Evolutionary conservation across 2,113 vertebrate genomes (phyloP).

Genomic region (Rhinogobius similis): DNA sequence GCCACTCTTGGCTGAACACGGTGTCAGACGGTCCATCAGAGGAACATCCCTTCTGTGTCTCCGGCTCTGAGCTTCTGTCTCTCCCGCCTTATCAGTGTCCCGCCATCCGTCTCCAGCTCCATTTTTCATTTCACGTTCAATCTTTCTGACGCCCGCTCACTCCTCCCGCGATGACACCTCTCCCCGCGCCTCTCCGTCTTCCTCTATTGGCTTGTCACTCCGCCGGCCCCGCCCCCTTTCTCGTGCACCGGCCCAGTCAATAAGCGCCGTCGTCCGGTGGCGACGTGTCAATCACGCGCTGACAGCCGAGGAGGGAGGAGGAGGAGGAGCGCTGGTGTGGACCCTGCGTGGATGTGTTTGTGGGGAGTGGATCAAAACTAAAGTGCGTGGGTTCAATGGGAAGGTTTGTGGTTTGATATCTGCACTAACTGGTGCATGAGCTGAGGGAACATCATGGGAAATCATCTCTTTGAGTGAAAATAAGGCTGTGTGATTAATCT

Average conservation of each 20-base stretch:
- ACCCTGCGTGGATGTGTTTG: conserved; percentile 8
- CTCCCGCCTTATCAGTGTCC: conserved; percentile 63
- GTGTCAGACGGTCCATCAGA: conserved; percentile 74
- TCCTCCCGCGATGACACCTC: conserved; percentile 43
- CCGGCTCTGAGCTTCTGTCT: conserved; percentile 45
- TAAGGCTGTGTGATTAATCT: no score
- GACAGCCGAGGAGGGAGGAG: conserved; percentile 25
- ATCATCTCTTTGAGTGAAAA: no score
- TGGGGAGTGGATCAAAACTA: conserved; percentile 2
- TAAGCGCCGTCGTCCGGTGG: conserved; percentile 37
- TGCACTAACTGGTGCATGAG: no score
- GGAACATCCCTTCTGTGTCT: conserved; percentile 55
- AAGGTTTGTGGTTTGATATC: not conserved
- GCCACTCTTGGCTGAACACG: conserved; percentile 68
- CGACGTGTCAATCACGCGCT: conserved; percentile 51
- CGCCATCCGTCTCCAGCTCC: conserved; percentile 67
- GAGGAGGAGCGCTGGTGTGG: conserved; percentile 36
- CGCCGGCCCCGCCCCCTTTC: conserved; percentile 9
- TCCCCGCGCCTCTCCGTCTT: conserved; percentile 46
- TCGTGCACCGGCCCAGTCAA: conserved; percentile 47
- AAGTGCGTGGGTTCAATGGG: not conserved
- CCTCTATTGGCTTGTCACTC: conserved; percentile 55
- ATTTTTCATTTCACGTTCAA: conserved; percentile 76
- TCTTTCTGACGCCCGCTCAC: conserved; percentile 61
- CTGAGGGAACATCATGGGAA: no score